Conservation (phyloP, 1,140 invertebrate genomes). For the Trachymyrmex septentrionalis region DNA sequence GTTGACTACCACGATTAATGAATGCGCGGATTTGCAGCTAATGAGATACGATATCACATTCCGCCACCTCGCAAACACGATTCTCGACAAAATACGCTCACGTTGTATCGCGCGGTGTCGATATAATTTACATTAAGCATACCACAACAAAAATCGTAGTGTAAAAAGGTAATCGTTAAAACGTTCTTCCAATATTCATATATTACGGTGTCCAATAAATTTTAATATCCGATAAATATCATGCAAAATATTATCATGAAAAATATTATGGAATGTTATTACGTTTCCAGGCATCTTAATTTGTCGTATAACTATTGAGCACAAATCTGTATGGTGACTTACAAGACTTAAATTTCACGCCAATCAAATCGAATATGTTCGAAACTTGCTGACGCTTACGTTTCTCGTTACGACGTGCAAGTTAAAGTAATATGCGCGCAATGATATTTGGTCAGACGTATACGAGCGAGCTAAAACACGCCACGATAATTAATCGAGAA, state of each 20-base stretch:
- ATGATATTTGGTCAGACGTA: constrained; percentile 28
- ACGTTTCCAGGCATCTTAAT: not conserved
- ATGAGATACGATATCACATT: constrained; percentile 47
- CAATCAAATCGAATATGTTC: constrained; percentile 6
- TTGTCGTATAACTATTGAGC: not conserved
- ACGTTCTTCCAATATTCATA: not conserved
- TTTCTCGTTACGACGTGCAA: not conserved
- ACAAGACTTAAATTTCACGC: not conserved
- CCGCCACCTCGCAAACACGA: constrained; percentile 8
- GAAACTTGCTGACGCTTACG: not conserved
- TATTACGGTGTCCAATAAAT: not conserved
- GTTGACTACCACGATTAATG: constrained; percentile 44
- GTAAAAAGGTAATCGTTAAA: not conserved
- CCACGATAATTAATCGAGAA: constrained; percentile 57
- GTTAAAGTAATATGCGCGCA: constrained; percentile 33
- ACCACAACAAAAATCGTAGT: not conserved
- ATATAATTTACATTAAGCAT: constrained; percentile 21
- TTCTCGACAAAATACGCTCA: not conserved
- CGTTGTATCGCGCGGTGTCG: not conserved
- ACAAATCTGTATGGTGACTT: not conserved
- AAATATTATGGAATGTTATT: not conserved
- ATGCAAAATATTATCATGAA: not conserved
- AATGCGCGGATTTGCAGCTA: constrained; percentile 45
- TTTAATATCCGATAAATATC: not conserved
- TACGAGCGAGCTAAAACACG: not conserved